phyloP scores from a whole-genome alignment of 2,888 invertebrate species.

The Callyntrura sp. region DNA sequence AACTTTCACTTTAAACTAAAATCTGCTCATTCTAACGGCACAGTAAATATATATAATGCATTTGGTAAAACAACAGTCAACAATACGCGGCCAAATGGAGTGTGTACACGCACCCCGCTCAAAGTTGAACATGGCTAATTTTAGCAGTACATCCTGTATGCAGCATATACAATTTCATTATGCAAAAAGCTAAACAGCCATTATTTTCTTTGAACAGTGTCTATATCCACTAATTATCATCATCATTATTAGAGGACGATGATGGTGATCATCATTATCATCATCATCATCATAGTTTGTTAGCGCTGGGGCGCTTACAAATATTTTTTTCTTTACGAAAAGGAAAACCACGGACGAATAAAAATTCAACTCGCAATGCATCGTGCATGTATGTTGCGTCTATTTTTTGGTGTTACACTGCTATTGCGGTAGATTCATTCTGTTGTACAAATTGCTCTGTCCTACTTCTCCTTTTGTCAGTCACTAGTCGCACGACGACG shows the following conservation, averaged over 20 bases:
- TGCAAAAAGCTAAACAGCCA: conserved; percentile 26
- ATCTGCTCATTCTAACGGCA: neutral
- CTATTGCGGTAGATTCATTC: conserved; percentile 29
- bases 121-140: conserved; percentile 65
- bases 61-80: neutral
- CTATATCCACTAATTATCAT: conserved; percentile 49
- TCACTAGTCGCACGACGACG: neutral
- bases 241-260: neutral
- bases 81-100: neutral
- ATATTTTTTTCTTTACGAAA: neutral
- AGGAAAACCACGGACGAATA: conserved; percentile 16
- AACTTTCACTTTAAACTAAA: conserved; percentile 66
- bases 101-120: neutral
- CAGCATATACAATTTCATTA: neutral
- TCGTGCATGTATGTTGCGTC: neutral
- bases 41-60: neutral
- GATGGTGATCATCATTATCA: neutral
- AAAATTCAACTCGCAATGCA: neutral
- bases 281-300: neutral
- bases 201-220: conserved; percentile 37
- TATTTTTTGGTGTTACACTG: too few relatives aligned
- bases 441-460: conserved; percentile 50
- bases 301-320: too few relatives aligned
- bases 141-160: neutral
- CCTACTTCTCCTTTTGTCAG: conserved; percentile 59